Percentiles rank a stretch among this genome's conserved stretches.
These are phyloP conservation scores for Scaptomyza tumidula DNA, from an alignment of 2,888 invertebrate genomes.

Conservation along the genomic window DNA sequence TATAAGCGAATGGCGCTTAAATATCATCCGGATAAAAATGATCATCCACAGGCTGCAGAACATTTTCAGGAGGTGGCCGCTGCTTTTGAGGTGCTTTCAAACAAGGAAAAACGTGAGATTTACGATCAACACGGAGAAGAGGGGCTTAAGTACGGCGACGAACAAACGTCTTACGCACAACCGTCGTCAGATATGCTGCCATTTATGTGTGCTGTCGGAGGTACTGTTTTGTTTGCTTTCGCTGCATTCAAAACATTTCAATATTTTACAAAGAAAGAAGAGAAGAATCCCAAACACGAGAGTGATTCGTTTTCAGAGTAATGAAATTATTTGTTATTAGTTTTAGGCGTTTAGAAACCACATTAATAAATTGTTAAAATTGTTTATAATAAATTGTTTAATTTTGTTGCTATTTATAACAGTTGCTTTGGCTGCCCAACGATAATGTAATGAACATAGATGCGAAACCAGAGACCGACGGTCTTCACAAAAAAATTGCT, in stretches of 20 bases:
- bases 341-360: background rate
- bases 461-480: too few species aligned
- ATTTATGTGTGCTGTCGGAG: conserved; percentile 63
- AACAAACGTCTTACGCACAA: conserved; percentile 21
- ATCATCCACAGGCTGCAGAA: conserved; percentile 62
- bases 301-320: conserved; percentile 51
- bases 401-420: too few species aligned
- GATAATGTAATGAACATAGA: too few species aligned
- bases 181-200: conserved; percentile 64
- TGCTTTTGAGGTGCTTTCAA: conserved; percentile 61
- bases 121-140: conserved; percentile 63
- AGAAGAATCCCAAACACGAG: conserved; percentile 26
- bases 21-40: conserved; percentile 62
- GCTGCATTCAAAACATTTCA: conserved; percentile 66
- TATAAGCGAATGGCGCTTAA: conserved; percentile 44
- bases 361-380: conserved; percentile 4
- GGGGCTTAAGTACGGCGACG: conserved; percentile 36
- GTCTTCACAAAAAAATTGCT: too few species aligned
- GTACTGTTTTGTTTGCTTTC: conserved; percentile 63
- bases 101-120: conserved; percentile 58
- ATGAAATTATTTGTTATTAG: conserved; percentile 1
- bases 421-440: too few species aligned
- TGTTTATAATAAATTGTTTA: background rate
- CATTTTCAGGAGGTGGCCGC: conserved; percentile 54
- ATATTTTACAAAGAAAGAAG: conserved; percentile 54